phyloP scores from a whole-genome alignment of 2,888 invertebrate species.

The Scaptodrosophila latifasciaeformis region DNA sequence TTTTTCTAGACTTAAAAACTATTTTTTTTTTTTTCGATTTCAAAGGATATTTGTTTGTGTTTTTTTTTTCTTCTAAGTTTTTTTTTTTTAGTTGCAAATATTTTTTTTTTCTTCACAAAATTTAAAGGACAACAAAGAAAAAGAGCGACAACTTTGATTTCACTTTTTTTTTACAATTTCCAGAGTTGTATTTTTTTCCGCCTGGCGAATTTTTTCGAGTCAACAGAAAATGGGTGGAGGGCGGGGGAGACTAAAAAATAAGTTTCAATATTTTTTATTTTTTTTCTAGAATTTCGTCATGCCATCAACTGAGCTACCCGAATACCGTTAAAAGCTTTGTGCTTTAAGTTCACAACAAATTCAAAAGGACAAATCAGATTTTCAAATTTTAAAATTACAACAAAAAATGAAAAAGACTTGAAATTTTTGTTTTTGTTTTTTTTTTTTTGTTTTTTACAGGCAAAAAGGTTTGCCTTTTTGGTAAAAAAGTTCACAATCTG shows the following conservation, averaged over 20 bases:
- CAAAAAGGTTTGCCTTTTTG: background rate
- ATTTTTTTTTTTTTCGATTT: slow-evolving; percentile 22
- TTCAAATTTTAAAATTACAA: slow-evolving; percentile 30
- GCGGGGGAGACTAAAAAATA: slow-evolving; percentile 9
- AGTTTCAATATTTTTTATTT: slow-evolving; percentile 16
- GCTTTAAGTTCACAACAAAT: slow-evolving; percentile 18
- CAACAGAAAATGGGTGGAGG: slow-evolving; percentile 19
- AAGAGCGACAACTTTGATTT: background rate
- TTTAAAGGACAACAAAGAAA: background rate
- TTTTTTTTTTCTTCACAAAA: background rate
- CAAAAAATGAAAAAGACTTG: slow-evolving; percentile 30
- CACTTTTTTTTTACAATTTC: slow-evolving; percentile 4
- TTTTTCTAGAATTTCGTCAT: slow-evolving; percentile 11
- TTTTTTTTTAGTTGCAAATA: background rate
- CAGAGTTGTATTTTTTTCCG: background rate
- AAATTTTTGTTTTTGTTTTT: slow-evolving; percentile 2
- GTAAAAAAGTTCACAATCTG: slow-evolving; percentile 4
- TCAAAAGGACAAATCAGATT: slow-evolving; percentile 11
- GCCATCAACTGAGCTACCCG: no score
- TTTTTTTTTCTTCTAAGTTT: slow-evolving; percentile 16
- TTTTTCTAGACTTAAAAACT: slow-evolving; percentile 21
- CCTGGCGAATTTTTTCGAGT: slow-evolving; percentile 24
- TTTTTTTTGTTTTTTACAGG: slow-evolving; percentile 6
- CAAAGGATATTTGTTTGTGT: slow-evolving; percentile 6
- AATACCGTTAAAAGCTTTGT: slow-evolving; percentile 20